A percentile compares a stretch with the other conserved stretches of the same genome.
phyloP scores from a whole-genome alignment of 2,797 vertebrate species.

The Oceanodroma leucorhoa region DNA sequence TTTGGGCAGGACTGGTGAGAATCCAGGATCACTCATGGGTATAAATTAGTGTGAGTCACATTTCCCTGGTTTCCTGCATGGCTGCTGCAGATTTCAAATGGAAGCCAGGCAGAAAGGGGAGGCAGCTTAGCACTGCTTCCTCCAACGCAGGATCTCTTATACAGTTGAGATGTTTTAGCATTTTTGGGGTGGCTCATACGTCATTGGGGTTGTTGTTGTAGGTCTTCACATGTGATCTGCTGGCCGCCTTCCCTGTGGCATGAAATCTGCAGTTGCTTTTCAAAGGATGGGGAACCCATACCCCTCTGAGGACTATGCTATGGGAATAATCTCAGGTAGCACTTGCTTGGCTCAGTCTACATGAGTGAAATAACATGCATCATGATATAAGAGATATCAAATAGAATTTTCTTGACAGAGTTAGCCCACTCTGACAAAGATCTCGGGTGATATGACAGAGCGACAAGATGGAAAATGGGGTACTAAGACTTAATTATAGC shows the following conservation, averaged over 20 bases:
- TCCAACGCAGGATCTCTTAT: not conserved
- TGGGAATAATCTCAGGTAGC: not conserved
- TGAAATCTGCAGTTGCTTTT: not conserved
- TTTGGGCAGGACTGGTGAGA: slow-evolving; percentile 14
- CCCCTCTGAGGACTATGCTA: not conserved
- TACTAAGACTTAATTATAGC: not conserved
- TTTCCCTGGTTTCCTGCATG: not conserved
- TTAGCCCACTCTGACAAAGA: not conserved
- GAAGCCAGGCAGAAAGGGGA: not conserved
- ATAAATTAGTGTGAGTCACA: not conserved
- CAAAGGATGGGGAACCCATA: not conserved
- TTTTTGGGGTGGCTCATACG: rapidly evolving
- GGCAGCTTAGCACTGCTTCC: not conserved
- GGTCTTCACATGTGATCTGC: not conserved
- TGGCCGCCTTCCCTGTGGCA: not conserved
- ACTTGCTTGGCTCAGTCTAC: not conserved
- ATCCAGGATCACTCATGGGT: not conserved
- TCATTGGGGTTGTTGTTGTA: not conserved
- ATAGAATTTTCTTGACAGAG: not conserved
- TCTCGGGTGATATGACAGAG: not conserved
- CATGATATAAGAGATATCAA: not conserved
- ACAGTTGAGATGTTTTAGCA: not conserved
- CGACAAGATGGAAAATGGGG: not conserved
- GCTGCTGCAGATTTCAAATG: not conserved
- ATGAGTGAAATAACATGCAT: not conserved